Conservation (phyloP, 1,140 invertebrate genomes). For the Brachionus rubens region DNA sequence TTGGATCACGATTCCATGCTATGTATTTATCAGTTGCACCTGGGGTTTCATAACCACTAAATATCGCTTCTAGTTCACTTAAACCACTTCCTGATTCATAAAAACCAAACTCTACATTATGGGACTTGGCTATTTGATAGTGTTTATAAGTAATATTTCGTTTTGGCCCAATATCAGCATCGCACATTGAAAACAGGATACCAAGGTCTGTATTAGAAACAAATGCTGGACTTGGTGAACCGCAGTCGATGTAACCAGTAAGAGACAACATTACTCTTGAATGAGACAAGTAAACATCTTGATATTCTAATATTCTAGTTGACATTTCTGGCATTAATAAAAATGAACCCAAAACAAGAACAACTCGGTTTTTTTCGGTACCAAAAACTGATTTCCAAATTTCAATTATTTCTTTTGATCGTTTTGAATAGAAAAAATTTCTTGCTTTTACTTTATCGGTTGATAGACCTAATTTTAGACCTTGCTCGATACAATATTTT, state of each 20-base stretch:
- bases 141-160: neutral
- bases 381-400: constrained; percentile 50
- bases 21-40: constrained; percentile 33
- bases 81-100: constrained; percentile 36
- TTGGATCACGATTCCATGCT: constrained; percentile 25
- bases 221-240: constrained; percentile 48
- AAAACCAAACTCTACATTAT: constrained; percentile 10
- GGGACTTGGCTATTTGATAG: neutral
- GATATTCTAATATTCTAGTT: constrained; percentile 49
- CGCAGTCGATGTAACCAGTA: constrained; percentile 52
- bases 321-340: constrained; percentile 51
- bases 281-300: constrained; percentile 47
- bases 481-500: constrained; percentile 49
- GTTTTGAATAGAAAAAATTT: constrained; percentile 50
- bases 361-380: constrained; percentile 46
- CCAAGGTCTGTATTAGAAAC: constrained; percentile 45
- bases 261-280: constrained; percentile 47
- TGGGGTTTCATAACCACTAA: neutral
- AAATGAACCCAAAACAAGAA: constrained; percentile 51
- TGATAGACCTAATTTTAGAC: constrained; percentile 47
- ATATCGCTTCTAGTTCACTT: neutral
- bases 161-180: neutral
- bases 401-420: constrained; percentile 49
- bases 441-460: constrained; percentile 49
- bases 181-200: neutral